Evolutionary conservation across 2,888 invertebrate species (phyloP), one percentile per base, ranked within the genome.

Genomic region (Itoplectis maculator): DNA sequence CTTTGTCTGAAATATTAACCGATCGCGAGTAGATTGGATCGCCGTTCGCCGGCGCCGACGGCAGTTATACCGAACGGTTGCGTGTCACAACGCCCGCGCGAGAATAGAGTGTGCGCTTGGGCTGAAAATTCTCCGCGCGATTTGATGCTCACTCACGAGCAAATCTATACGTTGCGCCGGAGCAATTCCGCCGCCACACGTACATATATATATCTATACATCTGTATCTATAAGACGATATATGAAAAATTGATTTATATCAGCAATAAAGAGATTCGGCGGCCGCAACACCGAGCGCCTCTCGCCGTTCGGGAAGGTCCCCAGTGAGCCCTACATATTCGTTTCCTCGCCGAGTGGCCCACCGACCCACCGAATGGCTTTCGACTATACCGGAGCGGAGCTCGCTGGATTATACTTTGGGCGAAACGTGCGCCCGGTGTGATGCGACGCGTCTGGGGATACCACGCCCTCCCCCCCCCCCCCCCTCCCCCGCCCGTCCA

Each of bases 221-320:
- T 56, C 45, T 61, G 70, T 40, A 20, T 66, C 42, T 45, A 66
- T 42, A 68, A 15, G 20, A 29, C 42, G 18, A 80, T 65, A 42
- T 76, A 69, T 51, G 51, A 69, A 72, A 56, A 77, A 77, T 81
- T 78, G 73, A 73, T 69, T 74, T 81, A 77, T 73, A 45, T 73
- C 2, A 56, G 70, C 77, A 81, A 81, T 77, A 77, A 81, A 77
- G 72, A 77, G 51, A 80, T 81, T 81, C 68, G n/a, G 72, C 77
- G 45, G 49, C 66, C 56, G 45, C 37, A 51, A 47, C 15, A 51
- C 42, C 37, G 15, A 73, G 77, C 35, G 51, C 59, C 78, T 63
- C 47, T 65, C 54, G 73, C 70, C 76, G 54, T 37, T n/a, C 29
- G 47, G 8, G 18, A 77, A 47, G 40, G 47, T 81, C 81, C 78